Evolutionary conservation across 2,888 invertebrate species (phyloP), one percentile per base, ranked within the genome.

Genomic region (Ellobium chinense): DNA sequence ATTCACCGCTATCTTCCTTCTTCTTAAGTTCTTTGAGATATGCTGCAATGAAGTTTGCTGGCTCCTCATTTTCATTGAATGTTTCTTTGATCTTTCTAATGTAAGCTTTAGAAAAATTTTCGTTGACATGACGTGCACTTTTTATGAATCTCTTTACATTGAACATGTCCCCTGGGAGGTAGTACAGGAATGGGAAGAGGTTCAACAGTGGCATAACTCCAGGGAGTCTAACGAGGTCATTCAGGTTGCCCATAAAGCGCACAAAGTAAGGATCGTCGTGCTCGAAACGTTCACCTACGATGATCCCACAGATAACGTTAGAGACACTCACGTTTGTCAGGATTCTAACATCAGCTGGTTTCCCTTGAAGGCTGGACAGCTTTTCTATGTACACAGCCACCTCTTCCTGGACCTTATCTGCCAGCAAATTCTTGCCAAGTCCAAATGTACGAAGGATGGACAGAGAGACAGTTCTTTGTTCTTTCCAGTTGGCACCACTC

Each of bases 151-250:
- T 39, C 46, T 82, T 78, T 21, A 83, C 79, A 0, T 82, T 58
- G 60, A 86, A 83, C 3, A 78, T 68, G 39, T 85, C 86, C 2
- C 85, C 85, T 2, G 87, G 87, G 5, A 87, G 12, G 66, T 83
- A 78, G n/a, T 78, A 78, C 9, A 87, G 76, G n/a, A 72, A 60
- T 0, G 60, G 58, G 31, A 78, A 60, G 21, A 27, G 58, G 18
- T n/a, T 27, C 14, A 78, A 31, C 60, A 70, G 5, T 0, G 29
- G 3, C 31, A 58, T 34, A 0, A 29, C 31, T 9, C 21, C 21
- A 0, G 27, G 1, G 18, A n/a, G 24, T 5, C 18, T 39, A 12
- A 58, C 46, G 18, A 37, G 5, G 14, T 60, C 29, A 14, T 37
- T 39, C 27, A 70, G n/a, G 36, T 36, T 24, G 12, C 29, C 24